Percentiles rank a stretch among this genome's conserved stretches.
Evolutionary conservation across 2,888 invertebrate species (phyloP).

Genomic region (Rapana venosa): DNA sequence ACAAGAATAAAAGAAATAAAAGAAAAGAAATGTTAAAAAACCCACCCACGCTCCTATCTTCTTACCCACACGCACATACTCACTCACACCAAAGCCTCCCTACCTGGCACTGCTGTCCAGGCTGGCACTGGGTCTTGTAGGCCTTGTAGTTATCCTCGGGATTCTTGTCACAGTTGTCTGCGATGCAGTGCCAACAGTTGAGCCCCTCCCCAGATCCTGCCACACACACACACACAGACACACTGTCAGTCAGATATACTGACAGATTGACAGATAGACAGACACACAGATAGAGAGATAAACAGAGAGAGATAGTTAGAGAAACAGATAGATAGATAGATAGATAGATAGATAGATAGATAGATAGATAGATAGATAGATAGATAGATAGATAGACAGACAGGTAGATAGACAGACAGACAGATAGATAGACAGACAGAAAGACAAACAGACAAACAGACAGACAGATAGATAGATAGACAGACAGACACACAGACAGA

Average conservation of each 20-base stretch:
- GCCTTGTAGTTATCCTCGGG: constrained; percentile 65
- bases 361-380: too few relatives aligned
- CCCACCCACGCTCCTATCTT: too few relatives aligned
- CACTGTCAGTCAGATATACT: not conserved
- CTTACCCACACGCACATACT: not conserved
- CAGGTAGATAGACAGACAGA: not conserved
- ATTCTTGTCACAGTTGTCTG: constrained; percentile 63
- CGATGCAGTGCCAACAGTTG: constrained; percentile 69
- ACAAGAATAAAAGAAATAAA: too few relatives aligned
- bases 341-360: not conserved
- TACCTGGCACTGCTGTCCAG: constrained; percentile 67
- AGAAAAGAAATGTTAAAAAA: too few relatives aligned
- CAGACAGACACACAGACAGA: too few relatives aligned
- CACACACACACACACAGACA: not conserved
- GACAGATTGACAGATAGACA: not conserved
- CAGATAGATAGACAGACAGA: not conserved
- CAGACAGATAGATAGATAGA: not conserved
- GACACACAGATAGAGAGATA: not conserved
- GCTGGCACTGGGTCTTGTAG: constrained; percentile 56
- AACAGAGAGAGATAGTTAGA: not conserved
- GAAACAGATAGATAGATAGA: not conserved
- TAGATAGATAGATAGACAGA: not conserved
- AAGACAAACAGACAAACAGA: not conserved
- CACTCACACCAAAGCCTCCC: not conserved
- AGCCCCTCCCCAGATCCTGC: constrained; percentile 51